Conservation (phyloP, 2,888 invertebrate genomes). For the Marasmarcha lunaedactyla region DNA sequence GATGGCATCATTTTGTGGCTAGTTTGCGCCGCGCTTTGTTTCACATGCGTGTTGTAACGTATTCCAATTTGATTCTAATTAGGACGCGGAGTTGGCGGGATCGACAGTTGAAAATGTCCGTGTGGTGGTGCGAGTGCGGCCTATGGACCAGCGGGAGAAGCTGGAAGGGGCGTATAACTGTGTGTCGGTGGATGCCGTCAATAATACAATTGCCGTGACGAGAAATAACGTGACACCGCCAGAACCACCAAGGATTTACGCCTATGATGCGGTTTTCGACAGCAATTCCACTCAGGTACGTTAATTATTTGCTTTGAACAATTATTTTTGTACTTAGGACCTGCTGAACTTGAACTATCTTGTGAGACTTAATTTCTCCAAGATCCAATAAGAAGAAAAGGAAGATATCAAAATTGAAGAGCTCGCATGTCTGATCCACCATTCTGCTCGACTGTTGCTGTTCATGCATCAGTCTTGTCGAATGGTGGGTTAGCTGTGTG, state of each 20-base stretch:
- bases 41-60: not conserved
- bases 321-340: too few relatives aligned
- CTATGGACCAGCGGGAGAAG: slow-evolving; percentile 88
- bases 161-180: slow-evolving; percentile 78
- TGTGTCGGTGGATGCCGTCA: slow-evolving; percentile 81
- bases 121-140: slow-evolving; percentile 95
- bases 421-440: slow-evolving; percentile 28
- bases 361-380: too few relatives aligned
- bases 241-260: slow-evolving; percentile 89
- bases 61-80: slow-evolving; percentile 1
- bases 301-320: too few relatives aligned
- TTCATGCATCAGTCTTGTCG: slow-evolving; percentile 59
- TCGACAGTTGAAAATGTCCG: slow-evolving; percentile 92
- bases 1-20: not conserved
- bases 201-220: slow-evolving; percentile 82
- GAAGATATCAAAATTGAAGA: slow-evolving; percentile 15
- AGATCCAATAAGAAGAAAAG: too few relatives aligned
- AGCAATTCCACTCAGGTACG: slow-evolving; percentile 84
- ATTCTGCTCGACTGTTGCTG: slow-evolving; percentile 50
- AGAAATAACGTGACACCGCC: slow-evolving; percentile 78
- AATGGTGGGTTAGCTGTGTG: slow-evolving; percentile 56
- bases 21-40: not conserved
- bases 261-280: slow-evolving; percentile 95
- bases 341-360: too few relatives aligned
- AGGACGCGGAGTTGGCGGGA: slow-evolving; percentile 22